Conservation (phyloP, 2,113 vertebrate species). For the Pituophis catenifer region DNA sequence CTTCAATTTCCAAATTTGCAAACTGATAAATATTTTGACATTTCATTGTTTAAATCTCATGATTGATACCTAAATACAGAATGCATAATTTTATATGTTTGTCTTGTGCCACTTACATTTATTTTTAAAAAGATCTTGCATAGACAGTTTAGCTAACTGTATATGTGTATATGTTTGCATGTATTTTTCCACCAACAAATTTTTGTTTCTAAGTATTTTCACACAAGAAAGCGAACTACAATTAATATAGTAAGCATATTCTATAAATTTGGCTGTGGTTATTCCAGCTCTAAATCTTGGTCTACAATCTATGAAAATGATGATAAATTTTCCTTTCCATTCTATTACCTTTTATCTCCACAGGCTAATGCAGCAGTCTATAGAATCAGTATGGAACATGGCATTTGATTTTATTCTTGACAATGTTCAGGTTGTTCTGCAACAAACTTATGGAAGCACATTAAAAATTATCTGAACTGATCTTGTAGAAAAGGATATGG, state of each 20-base stretch:
- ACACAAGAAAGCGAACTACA: neutral
- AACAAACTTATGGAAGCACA: conserved; percentile 95
- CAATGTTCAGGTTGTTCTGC: conserved; percentile 96
- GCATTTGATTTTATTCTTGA: conserved; percentile 99
- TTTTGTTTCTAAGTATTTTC: neutral
- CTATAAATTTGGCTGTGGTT: neutral
- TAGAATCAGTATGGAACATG: conserved; percentile 98
- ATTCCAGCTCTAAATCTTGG: neutral
- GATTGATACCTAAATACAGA: neutral
- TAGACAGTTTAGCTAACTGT: neutral
- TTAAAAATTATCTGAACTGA: conserved; percentile 84
- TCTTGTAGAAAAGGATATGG: conserved; percentile 53
- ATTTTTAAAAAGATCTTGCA: neutral
- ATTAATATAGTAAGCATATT: neutral
- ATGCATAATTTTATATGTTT: neutral
- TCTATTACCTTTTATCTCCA: neutral
- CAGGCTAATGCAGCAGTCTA: conserved; percentile 95
- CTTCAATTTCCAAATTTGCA: neutral
- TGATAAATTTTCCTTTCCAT: neutral
- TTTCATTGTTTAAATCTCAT: neutral
- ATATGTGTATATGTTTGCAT: neutral
- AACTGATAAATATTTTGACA: neutral
- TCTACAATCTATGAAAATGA: neutral
- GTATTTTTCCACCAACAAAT: neutral
- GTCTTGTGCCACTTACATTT: neutral